These are phyloP conservation scores for Fissipunctia ypsillon DNA, from an alignment of 2,888 invertebrate genomes.

Conservation along the genomic window DNA sequence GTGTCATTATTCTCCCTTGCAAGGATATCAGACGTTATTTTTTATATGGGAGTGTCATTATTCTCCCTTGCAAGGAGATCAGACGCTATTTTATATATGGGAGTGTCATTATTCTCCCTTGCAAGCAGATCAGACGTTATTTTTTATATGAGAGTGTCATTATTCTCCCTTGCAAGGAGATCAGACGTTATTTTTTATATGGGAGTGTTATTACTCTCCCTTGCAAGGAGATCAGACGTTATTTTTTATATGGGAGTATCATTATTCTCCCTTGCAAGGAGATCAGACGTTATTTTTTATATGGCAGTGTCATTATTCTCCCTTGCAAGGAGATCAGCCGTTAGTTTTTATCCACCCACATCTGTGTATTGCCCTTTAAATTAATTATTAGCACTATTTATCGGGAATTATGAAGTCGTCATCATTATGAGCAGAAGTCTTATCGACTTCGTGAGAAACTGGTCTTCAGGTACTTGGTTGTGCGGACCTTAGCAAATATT, in stretches of 20 bases:
- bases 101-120: conserved; percentile 4
- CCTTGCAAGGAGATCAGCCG: not conserved
- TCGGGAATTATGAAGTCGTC: no score
- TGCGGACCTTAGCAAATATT: no score
- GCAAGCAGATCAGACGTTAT: not conserved
- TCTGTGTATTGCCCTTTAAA: not conserved
- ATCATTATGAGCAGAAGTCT: no score
- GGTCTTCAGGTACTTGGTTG: not conserved
- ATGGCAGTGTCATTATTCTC: not conserved
- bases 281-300: conserved; percentile 1
- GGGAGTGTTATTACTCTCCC: not conserved
- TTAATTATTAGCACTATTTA: not conserved
- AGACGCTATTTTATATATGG: not conserved
- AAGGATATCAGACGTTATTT: not conserved
- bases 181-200: conserved; percentile 1
- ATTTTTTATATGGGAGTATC: conserved; percentile 12
- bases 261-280: not conserved
- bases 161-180: not conserved
- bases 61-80: not conserved
- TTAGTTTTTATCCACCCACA: conserved; percentile 17
- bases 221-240: not conserved
- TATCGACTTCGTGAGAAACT: no score
- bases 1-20: conserved; percentile 1
- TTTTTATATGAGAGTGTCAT: conserved; percentile 12
- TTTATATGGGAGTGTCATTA: conserved; percentile 2